These are phyloP conservation scores for Brachionus rubens DNA, from an alignment of 1,140 invertebrate genomes.

Conservation along the genomic window DNA sequence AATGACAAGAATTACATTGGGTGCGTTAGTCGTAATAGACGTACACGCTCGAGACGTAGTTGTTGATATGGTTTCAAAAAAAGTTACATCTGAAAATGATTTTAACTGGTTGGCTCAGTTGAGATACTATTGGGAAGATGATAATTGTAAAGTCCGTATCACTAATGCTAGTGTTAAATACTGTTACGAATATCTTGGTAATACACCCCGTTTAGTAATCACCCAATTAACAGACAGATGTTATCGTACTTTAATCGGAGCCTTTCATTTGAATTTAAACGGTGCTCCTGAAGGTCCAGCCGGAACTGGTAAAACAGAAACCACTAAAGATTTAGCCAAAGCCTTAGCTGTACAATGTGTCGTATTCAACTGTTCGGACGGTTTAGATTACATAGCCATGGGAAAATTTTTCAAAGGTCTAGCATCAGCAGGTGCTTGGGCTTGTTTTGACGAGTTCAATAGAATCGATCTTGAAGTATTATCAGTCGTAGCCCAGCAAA, in stretches of 20 bases:
- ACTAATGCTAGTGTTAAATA: slow-evolving; percentile 61
- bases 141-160: slow-evolving; percentile 52
- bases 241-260: slow-evolving; percentile 58
- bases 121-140: slow-evolving; percentile 61
- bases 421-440: slow-evolving; percentile 61
- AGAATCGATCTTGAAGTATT: slow-evolving; percentile 61
- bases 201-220: slow-evolving; percentile 58
- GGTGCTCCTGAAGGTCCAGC: slow-evolving; percentile 50
- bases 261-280: slow-evolving; percentile 61
- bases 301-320: slow-evolving; percentile 72
- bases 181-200: slow-evolving; percentile 61
- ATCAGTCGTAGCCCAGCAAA: slow-evolving; percentile 63
- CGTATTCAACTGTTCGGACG: slow-evolving; percentile 62
- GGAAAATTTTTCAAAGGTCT: slow-evolving; percentile 63
- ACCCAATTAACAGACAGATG: slow-evolving; percentile 62
- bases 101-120: slow-evolving; percentile 61
- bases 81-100: slow-evolving; percentile 57
- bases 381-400: slow-evolving; percentile 62
- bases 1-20: slow-evolving; percentile 58
- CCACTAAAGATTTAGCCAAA: slow-evolving; percentile 62
- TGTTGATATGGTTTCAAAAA: slow-evolving; percentile 49
- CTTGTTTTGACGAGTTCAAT: slow-evolving; percentile 63
- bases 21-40: slow-evolving; percentile 57
- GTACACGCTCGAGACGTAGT: slow-evolving; percentile 60
- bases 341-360: slow-evolving; percentile 62